Conservation (phyloP, 37 sponge, comb jelly and placozoan species). For the Chondrilla cf. caribensis region DNA sequence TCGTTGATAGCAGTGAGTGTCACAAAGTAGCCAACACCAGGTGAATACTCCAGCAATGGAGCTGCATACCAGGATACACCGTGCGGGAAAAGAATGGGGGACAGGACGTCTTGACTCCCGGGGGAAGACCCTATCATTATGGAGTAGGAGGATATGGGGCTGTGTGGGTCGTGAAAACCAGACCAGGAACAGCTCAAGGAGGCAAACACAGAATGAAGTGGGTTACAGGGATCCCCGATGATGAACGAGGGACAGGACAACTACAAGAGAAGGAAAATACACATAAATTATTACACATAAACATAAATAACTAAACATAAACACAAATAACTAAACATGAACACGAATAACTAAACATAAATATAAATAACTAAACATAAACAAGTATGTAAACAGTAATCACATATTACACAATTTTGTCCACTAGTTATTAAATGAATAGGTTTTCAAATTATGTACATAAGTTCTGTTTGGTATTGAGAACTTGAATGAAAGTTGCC, state of each 20-base stretch:
- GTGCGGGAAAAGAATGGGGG: slow-evolving; percentile 20
- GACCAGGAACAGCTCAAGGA: slow-evolving; percentile 51
- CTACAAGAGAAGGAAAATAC: slow-evolving; percentile 29
- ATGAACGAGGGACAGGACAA: slow-evolving; percentile 41
- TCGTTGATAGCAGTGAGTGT: slow-evolving; percentile 47
- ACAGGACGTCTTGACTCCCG: slow-evolving; percentile 34
- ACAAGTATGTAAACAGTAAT: too few species aligned
- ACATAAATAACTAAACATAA: too few species aligned
- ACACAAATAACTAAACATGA: too few species aligned
- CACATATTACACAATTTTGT: too few species aligned
- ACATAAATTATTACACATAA: too few species aligned
- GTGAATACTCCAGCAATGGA: slow-evolving; percentile 19
- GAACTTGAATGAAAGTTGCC: too few species aligned
- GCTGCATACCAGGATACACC: slow-evolving; percentile 12
- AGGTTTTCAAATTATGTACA: too few species aligned
- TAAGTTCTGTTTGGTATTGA: too few species aligned
- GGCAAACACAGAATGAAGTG: neutral
- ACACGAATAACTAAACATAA: too few species aligned
- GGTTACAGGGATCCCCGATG: neutral
- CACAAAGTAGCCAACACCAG: slow-evolving; percentile 23
- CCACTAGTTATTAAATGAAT: too few species aligned
- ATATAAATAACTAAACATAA: too few species aligned
- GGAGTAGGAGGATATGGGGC: slow-evolving; percentile 33
- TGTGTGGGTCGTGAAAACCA: slow-evolving; percentile 49
- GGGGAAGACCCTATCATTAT: slow-evolving; percentile 55